These are phyloP conservation scores for Gisinianus flammeolus DNA, from an alignment of 2,888 invertebrate species.

Conservation along the genomic window DNA sequence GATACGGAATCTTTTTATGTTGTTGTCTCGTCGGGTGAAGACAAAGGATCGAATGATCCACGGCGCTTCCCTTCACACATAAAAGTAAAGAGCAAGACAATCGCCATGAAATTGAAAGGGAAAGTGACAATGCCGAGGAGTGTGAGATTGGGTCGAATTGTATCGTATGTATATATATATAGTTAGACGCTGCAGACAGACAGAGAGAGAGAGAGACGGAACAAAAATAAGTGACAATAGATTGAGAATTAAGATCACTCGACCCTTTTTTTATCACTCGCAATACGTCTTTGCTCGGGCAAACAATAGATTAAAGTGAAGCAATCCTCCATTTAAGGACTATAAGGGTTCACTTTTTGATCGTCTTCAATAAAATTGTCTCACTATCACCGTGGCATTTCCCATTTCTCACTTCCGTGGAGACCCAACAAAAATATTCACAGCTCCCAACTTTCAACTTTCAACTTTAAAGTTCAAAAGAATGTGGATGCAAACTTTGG, in stretches of 20 bases:
- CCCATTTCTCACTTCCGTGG: too few relatives aligned
- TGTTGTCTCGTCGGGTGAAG: too few relatives aligned
- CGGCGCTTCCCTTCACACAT: too few relatives aligned
- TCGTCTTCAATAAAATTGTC: constrained; percentile 29
- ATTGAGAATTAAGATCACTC: constrained; percentile 32
- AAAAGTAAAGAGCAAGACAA: too few relatives aligned
- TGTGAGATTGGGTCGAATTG: neutral
- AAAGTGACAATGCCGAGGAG: neutral
- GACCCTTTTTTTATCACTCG: constrained; percentile 29
- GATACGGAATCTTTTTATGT: too few relatives aligned
- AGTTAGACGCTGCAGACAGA: neutral
- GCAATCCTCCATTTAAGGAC: constrained; percentile 26
- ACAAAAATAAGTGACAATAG: constrained; percentile 12
- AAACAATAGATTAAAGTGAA: constrained; percentile 33
- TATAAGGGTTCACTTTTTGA: constrained; percentile 13
- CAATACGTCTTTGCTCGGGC: neutral
- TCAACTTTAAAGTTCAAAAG: too few relatives aligned
- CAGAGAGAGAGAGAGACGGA: neutral
- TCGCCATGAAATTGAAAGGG: too few relatives aligned
- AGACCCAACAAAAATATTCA: too few relatives aligned
- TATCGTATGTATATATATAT: neutral
- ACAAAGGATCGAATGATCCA: too few relatives aligned
- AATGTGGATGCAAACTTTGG: too few relatives aligned
- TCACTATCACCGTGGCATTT: constrained; percentile 24
- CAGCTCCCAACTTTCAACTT: too few relatives aligned